Conservation (phyloP, 1,140 invertebrate genomes). For the Archivesica marissinica region DNA sequence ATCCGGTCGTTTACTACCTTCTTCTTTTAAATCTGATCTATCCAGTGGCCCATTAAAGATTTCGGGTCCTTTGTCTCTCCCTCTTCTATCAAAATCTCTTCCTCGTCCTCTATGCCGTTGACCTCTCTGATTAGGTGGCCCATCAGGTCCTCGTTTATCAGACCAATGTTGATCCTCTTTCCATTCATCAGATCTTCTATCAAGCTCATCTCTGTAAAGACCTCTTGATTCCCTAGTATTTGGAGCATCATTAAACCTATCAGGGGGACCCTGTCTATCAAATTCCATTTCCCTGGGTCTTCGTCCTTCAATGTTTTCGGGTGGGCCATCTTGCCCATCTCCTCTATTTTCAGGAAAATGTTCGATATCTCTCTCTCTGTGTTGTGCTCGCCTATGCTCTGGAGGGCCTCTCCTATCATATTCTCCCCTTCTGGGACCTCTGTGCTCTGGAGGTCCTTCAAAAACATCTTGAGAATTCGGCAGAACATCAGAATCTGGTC, state of each 20-base stretch:
- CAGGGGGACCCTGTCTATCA: slow-evolving; percentile 19
- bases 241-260: slow-evolving; percentile 28
- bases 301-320: not conserved
- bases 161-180: not conserved
- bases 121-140: not conserved
- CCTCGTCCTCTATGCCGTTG: not conserved
- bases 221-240: slow-evolving; percentile 49
- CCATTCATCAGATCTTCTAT: slow-evolving; percentile 46
- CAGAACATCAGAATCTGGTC: not conserved
- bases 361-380: slow-evolving; percentile 64
- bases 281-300: not conserved
- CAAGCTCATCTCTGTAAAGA: slow-evolving; percentile 45
- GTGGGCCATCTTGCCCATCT: slow-evolving; percentile 41
- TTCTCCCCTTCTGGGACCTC: not conserved
- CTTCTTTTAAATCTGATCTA: not conserved
- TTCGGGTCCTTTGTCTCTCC: slow-evolving; percentile 15
- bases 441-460: slow-evolving; percentile 13
- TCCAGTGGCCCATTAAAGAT: slow-evolving; percentile 13
- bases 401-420: slow-evolving; percentile 28
- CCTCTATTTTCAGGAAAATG: slow-evolving; percentile 46
- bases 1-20: not conserved
- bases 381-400: no score
- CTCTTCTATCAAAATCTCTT: slow-evolving; percentile 17
- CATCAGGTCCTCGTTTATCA: slow-evolving; percentile 46
- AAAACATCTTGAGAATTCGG: not conserved